Evolutionary conservation across 1,140 invertebrate species (phyloP).

Genomic region (Thaumatotibia leucotreta): DNA sequence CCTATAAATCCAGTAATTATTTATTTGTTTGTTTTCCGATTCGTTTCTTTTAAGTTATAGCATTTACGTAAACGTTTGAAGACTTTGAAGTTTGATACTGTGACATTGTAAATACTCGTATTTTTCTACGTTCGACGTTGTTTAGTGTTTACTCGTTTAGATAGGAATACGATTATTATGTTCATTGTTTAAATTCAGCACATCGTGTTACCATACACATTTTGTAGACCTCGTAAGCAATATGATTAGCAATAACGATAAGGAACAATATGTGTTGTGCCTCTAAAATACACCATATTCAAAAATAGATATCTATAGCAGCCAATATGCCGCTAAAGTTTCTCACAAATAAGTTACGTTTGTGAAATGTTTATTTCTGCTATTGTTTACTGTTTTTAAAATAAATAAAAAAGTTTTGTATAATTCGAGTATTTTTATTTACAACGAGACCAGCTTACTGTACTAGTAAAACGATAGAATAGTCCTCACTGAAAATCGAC

Average conservation of each 20-base stretch:
- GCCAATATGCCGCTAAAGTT: neutral
- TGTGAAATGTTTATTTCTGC: slow-evolving; percentile 21
- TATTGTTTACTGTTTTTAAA: slow-evolving; percentile 14
- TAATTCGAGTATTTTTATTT: slow-evolving; percentile 19
- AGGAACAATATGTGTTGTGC: neutral
- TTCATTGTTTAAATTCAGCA: neutral
- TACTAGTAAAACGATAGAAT: slow-evolving; percentile 29
- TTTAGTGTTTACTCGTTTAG: neutral
- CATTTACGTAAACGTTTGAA: slow-evolving; percentile 9
- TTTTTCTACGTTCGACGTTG: slow-evolving; percentile 16
- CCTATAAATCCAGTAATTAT: neutral
- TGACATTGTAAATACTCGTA: slow-evolving; percentile 31
- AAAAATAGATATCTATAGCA: neutral
- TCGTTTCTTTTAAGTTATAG: neutral
- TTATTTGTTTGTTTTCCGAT: neutral
- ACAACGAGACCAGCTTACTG: slow-evolving; percentile 17
- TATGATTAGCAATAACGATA: slow-evolving; percentile 7
- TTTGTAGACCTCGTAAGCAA: neutral
- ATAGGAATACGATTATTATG: neutral
- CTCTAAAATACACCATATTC: neutral
- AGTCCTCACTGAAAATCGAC: slow-evolving; percentile 20
- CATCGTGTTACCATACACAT: neutral
- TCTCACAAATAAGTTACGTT: slow-evolving; percentile 20
- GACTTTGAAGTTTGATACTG: slow-evolving; percentile 18
- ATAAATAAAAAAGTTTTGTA: slow-evolving; percentile 30